Conservation (phyloP, 1,140 invertebrate genomes). For the Wiebesia pumilae region DNA sequence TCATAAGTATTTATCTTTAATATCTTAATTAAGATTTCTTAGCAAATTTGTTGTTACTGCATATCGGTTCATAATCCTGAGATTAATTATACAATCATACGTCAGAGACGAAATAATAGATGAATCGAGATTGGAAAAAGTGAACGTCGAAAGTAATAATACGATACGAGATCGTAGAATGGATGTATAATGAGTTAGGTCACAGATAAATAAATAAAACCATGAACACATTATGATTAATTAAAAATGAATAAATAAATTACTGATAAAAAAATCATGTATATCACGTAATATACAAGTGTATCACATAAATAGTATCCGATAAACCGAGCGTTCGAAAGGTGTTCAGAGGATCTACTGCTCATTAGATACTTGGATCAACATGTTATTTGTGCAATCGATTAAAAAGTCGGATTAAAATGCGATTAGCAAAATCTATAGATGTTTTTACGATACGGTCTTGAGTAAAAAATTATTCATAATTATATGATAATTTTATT, state of each 20-base stretch:
- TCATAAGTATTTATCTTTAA: no score
- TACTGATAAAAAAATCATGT: no score
- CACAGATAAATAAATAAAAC: no score
- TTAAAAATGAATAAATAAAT: no score
- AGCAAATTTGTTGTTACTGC: not conserved
- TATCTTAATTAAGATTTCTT: not conserved
- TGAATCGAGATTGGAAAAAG: not conserved
- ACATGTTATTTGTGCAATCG: constrained; percentile 29
- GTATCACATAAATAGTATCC: not conserved
- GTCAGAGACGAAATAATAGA: not conserved
- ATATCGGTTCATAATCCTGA: not conserved
- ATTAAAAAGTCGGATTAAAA: constrained; percentile 37
- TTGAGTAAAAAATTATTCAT: no score
- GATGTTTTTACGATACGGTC: no score
- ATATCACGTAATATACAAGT: no score
- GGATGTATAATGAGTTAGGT: not conserved
- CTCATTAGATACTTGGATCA: constrained; percentile 12
- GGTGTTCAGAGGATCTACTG: constrained; percentile 1
- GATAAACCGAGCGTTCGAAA: constrained; percentile 34
- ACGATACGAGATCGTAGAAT: not conserved
- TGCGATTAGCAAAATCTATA: not conserved
- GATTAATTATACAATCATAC: not conserved
- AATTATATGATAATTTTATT: not conserved
- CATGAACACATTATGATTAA: no score
- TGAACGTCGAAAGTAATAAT: not conserved